phyloP scores from a whole-genome alignment of 2,888 invertebrate genomes.

The Caenorhabditis sp. region DNA sequence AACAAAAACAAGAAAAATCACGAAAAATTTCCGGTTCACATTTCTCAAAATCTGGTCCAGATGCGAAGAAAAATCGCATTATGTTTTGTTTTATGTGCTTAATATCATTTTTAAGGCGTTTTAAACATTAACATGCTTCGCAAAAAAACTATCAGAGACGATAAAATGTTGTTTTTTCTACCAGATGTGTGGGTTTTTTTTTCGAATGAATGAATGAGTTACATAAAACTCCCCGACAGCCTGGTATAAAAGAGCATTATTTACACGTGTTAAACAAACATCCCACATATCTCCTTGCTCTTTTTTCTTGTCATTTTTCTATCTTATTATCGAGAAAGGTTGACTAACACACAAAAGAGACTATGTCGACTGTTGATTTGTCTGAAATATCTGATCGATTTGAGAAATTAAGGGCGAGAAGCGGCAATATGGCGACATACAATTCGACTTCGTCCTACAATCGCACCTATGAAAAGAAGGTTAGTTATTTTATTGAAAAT shows the following conservation, averaged over 20 bases:
- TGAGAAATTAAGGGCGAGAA: slow-evolving; percentile 33
- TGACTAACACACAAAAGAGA: background rate
- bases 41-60: background rate
- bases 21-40: background rate
- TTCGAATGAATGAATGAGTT: background rate
- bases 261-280: slow-evolving; percentile 10
- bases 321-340: background rate
- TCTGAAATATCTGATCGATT: slow-evolving; percentile 37
- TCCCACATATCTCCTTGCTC: slow-evolving; percentile 2
- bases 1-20: background rate
- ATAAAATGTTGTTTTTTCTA: background rate
- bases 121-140: background rate
- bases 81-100: background rate
- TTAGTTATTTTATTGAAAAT: slow-evolving; percentile 20
- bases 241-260: slow-evolving; percentile 2
- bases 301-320: background rate
- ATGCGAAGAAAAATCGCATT: background rate
- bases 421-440: slow-evolving; percentile 58
- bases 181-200: background rate
- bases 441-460: slow-evolving; percentile 66
- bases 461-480: slow-evolving; percentile 68
- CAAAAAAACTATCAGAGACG: background rate
- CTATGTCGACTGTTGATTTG: slow-evolving; percentile 14
- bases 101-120: background rate
- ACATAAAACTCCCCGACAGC: background rate